These are phyloP conservation scores for Micromussa lordhowensis DNA, from an alignment of 92 coral and sea anemone genomes.

Conservation along the genomic window DNA sequence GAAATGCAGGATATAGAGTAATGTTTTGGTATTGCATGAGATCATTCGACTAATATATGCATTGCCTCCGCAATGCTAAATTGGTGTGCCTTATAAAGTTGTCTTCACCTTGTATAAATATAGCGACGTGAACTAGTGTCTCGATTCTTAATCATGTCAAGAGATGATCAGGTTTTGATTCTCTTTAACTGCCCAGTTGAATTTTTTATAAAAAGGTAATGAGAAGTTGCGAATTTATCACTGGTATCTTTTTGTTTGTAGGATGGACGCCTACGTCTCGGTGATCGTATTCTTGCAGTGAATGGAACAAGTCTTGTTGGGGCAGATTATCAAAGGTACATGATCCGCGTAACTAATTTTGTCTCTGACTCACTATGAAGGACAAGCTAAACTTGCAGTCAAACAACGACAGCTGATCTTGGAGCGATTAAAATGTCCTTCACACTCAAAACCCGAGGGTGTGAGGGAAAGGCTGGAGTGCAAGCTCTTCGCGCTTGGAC, in stretches of 20 bases:
- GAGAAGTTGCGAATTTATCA: background rate
- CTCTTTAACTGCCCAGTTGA: background rate
- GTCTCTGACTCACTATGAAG: background rate
- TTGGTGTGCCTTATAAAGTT: no score
- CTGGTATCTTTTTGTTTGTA: slow-evolving; percentile 10
- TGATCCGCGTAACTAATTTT: background rate
- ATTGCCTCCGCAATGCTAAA: no score
- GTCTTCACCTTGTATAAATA: no score
- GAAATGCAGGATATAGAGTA: no score
- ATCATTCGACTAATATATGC: no score
- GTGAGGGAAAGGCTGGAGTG: no score
- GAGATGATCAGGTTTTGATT: background rate
- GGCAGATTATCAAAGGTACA: slow-evolving; percentile 97
- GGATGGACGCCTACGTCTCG: slow-evolving; percentile 99
- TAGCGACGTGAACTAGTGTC: background rate
- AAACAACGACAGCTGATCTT: no score
- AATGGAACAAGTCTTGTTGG: slow-evolving; percentile 99
- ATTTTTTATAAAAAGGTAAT: background rate
- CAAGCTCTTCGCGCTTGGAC: no score
- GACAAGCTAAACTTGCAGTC: background rate
- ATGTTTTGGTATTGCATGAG: no score
- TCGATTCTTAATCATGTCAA: no score
- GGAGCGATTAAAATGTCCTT: no score
- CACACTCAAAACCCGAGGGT: no score
- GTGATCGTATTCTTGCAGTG: slow-evolving; percentile 97